A percentile compares a stretch with the other conserved stretches of the same genome.
These are phyloP conservation scores for Sebastes matsubarae DNA, from an alignment of 2,797 vertebrate genomes.

Conservation along the genomic window DNA sequence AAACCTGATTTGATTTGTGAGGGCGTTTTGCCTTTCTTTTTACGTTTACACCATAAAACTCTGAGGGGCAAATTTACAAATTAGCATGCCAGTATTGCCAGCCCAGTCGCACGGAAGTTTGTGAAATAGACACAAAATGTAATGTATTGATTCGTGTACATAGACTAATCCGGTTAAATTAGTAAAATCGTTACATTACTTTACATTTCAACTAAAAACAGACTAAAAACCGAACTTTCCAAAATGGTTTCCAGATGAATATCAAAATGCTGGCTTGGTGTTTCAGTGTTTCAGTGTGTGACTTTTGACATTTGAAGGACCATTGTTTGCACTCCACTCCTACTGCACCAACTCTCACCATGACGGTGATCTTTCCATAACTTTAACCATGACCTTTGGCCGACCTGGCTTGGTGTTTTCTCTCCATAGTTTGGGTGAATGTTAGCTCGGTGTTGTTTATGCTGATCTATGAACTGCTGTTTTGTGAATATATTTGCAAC, in stretches of 20 bases:
- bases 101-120: accelerated
- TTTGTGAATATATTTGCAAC: not conserved
- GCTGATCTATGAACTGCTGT: not conserved
- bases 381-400: not conserved
- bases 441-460: not conserved
- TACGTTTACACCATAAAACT: not conserved
- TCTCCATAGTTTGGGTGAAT: not conserved
- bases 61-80: not conserved
- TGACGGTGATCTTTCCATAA: not conserved
- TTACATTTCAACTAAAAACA: not conserved
- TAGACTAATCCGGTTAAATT: not conserved
- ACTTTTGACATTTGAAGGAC: too few species aligned
- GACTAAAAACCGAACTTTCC: too few species aligned
- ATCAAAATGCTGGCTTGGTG: not conserved
- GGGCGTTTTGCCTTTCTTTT: accelerated
- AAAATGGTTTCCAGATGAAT: not conserved
- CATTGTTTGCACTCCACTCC: not conserved
- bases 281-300: accelerated
- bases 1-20: not conserved
- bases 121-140: too few species aligned
- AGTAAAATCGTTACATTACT: not conserved
- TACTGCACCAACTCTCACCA: not conserved
- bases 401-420: not conserved
- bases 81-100: too few species aligned
- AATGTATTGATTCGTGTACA: too few species aligned